Evolutionary conservation across 1,140 invertebrate genomes (phyloP), one percentile per base, ranked within the genome.

Genomic region (Brachionus angularis): DNA sequence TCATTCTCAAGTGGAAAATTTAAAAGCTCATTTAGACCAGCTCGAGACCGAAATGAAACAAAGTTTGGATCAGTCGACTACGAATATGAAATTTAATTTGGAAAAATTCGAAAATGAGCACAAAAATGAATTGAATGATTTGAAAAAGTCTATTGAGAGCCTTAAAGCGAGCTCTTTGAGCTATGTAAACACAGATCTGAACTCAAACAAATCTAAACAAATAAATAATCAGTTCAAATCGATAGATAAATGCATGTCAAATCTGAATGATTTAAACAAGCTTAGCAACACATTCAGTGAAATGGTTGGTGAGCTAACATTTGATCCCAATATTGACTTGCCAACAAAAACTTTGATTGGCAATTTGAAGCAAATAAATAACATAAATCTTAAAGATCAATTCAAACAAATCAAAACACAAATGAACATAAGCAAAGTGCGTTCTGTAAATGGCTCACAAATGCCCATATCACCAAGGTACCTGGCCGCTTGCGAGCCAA

Each of bases 281-380:
- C 21, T 67, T 29, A 67, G 36, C 21, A 5, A 50, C 18, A 29
- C 42, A 10, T 47, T 67, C 27, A 36, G 31, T 33, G 62, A 67
- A 21, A 67, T 67, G 62, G 47, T 46, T 5, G 29, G 31, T 14
- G 62, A 67, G 42, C 42, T 67, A 8, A 67, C n/a, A 67, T 67
- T 67, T 67, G 62, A 67, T 25, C 62, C 62, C 4, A 47, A 46
- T 67, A 42, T 46, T 18, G 62, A 67, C 0, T 27, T 67, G 25
- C 62, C 62, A 67, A 12, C 42, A 12, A 67, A 47, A 29, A 3
- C 42, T 2, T 21, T 67, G 25, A 47, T 67, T n/a, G 62, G 62
- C 18, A 46, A 67, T 16, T n/a, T 67, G 5, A 67, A 67, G 29
- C 47, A 47, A 27, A 67, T 67, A 31, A 67, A 67, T 3, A 34